These are phyloP conservation scores for Drosophila dunni DNA, from an alignment of 1,140 invertebrate species.

Conservation along the genomic window DNA sequence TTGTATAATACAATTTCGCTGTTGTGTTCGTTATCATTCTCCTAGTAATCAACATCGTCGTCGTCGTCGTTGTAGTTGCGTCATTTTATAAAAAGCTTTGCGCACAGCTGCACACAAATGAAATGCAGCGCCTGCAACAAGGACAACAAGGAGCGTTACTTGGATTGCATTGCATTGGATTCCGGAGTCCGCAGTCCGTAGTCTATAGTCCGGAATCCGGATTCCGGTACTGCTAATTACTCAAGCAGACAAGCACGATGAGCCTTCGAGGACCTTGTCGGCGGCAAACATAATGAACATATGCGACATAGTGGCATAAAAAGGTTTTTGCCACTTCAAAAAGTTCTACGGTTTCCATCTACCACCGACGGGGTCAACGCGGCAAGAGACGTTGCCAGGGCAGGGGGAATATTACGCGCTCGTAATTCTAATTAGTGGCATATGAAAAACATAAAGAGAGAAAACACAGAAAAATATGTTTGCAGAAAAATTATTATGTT, in stretches of 20 bases:
- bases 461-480: conserved; percentile 52
- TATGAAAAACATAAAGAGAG: conserved; percentile 44
- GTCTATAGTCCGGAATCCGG: background rate
- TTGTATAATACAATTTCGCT: conserved; percentile 36
- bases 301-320: conserved; percentile 78
- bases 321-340: conserved; percentile 59
- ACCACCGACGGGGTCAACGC: conserved; percentile 23
- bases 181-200: conserved; percentile 32
- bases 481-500: conserved; percentile 63
- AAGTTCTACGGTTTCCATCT: conserved; percentile 29
- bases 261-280: conserved; percentile 71
- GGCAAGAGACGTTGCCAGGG: background rate
- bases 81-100: conserved; percentile 70
- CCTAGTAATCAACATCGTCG: conserved; percentile 5
- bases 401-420: conserved; percentile 47
- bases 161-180: conserved; percentile 58
- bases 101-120: conserved; percentile 40
- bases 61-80: conserved; percentile 2
- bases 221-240: conserved; percentile 75
- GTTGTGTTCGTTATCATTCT: conserved; percentile 12
- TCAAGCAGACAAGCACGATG: conserved; percentile 71
- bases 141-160: conserved; percentile 43
- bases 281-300: conserved; percentile 77
- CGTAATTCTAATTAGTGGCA: conserved; percentile 80
- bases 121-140: conserved; percentile 41